Percentiles rank a stretch among this genome's conserved stretches.
Evolutionary conservation across 2,113 vertebrate species (phyloP).

Genomic region (Dendropsophus ebraccatus): DNA sequence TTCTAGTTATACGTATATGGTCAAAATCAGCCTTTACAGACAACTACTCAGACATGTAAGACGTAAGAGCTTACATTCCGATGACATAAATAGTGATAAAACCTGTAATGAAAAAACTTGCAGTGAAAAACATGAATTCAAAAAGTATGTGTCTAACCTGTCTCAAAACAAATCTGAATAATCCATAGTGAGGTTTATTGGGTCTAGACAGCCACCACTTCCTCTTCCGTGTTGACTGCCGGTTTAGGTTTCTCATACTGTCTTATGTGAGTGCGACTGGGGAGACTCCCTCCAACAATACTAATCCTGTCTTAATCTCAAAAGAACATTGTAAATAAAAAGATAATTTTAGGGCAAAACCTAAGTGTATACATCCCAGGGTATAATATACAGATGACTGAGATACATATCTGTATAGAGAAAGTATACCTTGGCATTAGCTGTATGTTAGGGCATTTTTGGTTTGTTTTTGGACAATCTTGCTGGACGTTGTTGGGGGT

Average conservation of each 20-base stretch:
- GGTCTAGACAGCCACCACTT: slow-evolving; percentile 28
- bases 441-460: too few species aligned
- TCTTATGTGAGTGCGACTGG: background rate
- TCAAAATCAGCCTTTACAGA: too few species aligned
- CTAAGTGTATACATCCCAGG: background rate
- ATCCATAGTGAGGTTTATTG: slow-evolving; percentile 7
- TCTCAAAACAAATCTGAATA: slow-evolving; percentile 17
- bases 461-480: too few species aligned
- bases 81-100: too few species aligned
- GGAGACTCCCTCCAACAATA: background rate
- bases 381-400: background rate
- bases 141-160: background rate
- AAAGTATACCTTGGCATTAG: too few species aligned
- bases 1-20: too few species aligned
- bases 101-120: background rate
- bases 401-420: background rate
- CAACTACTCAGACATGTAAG: too few species aligned
- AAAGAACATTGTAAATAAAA: background rate
- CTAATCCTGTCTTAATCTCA: slow-evolving; percentile 9
- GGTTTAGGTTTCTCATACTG: background rate
- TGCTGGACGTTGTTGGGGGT: too few species aligned
- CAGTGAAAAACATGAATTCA: background rate
- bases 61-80: too few species aligned
- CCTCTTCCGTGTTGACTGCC: background rate
- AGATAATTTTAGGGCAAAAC: background rate